Evolutionary conservation across 2,888 invertebrate genomes (phyloP), one percentile per base, ranked within the genome.

Genomic region (Coremacera marginata): DNA sequence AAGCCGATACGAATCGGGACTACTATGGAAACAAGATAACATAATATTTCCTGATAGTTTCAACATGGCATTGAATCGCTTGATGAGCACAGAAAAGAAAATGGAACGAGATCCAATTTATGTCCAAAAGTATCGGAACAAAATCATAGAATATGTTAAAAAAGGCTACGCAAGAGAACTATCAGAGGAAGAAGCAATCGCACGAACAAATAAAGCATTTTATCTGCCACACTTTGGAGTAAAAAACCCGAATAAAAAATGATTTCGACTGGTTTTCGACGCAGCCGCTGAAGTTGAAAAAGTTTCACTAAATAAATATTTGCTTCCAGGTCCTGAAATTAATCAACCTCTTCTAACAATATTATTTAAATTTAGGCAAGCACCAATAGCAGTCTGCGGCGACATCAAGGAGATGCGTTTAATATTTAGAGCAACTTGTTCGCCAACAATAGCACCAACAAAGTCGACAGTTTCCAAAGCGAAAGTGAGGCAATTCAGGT

Each of bases 381-480:
- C n/a, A n/a, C 51, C 51, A 51, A 51, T 51, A 16, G 51, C 51
- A 51, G 51, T 51, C 16, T 51, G 51, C 51, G 51, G 51, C 14
- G 31, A 31, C 31, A 31, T 31, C 5, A 31, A 31, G 31, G 31
- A 31, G 31, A 31, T 31, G 31, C 14, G 51, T 3, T 16, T 51
- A n/a, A 51, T 51, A 16, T 51, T 51, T 68, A 75, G 77, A 11
- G 44, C 65, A 9, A 55, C 70, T 5, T 79, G 75, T 44, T 78
- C 77, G 9, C 77, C 78, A 0, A 74, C 74, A 0, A 77, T 79
- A n/a, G 79, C 79, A 5, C 79, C 51, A 71, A 79, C 0, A 80
- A 80, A 37, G 79, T 79, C 5, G 77, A 77, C 22, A 77, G 78
- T 22, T 80, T 76, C 37, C n/a, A n/a, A n/a, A n/a, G n/a, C n/a